Evolutionary conservation across 1,140 invertebrate genomes (phyloP).

Genomic region (Leptopilina boulardi): DNA sequence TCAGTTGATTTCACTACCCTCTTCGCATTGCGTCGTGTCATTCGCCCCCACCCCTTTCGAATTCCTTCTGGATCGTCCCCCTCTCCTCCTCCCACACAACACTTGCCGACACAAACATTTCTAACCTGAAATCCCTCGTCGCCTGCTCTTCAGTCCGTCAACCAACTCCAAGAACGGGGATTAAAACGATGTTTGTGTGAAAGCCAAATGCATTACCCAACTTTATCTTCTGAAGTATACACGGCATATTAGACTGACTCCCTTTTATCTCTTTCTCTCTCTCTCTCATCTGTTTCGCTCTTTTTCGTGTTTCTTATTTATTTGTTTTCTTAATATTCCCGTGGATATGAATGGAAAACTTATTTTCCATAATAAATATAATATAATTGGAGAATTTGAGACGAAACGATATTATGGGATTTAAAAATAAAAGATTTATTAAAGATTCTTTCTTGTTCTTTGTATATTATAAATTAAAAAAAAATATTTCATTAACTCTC

Average conservation of each 20-base stretch:
- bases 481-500: no score
- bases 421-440: no score
- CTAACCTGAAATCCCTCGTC: constrained; percentile 53
- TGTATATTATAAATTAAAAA: no score
- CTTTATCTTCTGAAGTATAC: constrained; percentile 73
- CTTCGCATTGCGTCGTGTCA: constrained; percentile 42
- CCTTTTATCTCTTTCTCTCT: constrained; percentile 68
- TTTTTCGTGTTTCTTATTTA: constrained; percentile 57
- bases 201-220: constrained; percentile 76
- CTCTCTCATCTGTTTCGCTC: constrained; percentile 55
- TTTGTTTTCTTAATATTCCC: no score
- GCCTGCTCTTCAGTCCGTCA: constrained; percentile 44
- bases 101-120: constrained; percentile 1
- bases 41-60: constrained; percentile 44
- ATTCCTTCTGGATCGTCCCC: no score
- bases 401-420: no score
- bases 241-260: constrained; percentile 70
- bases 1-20: constrained; percentile 70
- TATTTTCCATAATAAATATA: no score
- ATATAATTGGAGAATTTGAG: no score
- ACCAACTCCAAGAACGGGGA: constrained; percentile 66
- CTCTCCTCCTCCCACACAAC: constrained; percentile 29
- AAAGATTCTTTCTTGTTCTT: no score
- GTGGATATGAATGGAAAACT: no score
- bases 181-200: constrained; percentile 77